Evolutionary conservation across 2,113 vertebrate genomes (phyloP).

Genomic region (Hassar affinis): DNA sequence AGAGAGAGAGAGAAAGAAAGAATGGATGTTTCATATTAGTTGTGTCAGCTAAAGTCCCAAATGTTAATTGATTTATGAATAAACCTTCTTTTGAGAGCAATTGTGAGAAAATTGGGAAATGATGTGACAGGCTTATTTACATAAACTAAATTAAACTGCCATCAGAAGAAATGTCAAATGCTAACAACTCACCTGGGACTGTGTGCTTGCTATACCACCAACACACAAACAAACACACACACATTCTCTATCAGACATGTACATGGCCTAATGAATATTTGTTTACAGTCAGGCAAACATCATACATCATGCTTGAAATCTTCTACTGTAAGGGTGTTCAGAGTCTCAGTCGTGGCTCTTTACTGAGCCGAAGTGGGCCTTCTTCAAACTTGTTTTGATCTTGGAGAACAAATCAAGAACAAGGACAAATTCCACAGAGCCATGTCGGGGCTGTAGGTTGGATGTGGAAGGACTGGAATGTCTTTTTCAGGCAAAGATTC

Average conservation of each 20-base stretch:
- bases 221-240: not conserved
- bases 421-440: too few species aligned
- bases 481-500: too few species aligned
- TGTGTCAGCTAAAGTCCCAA: not conserved
- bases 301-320: too few species aligned
- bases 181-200: constrained; percentile 5
- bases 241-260: not conserved
- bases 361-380: too few species aligned
- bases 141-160: constrained; percentile 24
- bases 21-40: not conserved
- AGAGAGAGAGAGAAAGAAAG: not conserved
- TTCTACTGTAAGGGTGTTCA: too few species aligned
- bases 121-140: constrained; percentile 22
- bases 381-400: too few species aligned
- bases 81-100: not conserved
- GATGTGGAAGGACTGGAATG: too few species aligned
- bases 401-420: too few species aligned
- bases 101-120: not conserved
- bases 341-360: too few species aligned
- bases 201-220: not conserved
- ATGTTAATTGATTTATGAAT: not conserved
- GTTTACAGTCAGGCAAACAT: not conserved
- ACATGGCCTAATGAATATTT: not conserved
- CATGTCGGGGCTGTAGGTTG: too few species aligned
- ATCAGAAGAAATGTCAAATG: not conserved